phyloP scores from a whole-genome alignment of 2,888 invertebrate species.

The Muschampia plurimacula region DNA sequence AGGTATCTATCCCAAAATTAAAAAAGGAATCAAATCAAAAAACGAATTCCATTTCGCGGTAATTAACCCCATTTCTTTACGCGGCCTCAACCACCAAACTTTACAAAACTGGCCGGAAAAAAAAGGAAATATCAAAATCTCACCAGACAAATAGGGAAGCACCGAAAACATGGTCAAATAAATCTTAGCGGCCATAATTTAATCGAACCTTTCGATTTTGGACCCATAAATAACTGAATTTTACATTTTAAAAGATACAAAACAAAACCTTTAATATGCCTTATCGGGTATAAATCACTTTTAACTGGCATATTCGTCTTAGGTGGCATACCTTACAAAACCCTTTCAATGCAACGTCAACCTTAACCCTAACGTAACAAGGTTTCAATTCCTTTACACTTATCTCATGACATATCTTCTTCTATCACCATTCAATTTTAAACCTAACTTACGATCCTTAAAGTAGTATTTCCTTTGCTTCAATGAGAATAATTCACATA shows the following conservation, averaged over 20 bases:
- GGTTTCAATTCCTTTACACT: not conserved
- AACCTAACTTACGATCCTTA: not conserved
- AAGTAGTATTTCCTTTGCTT: conserved; percentile 6
- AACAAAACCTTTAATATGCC: conserved; percentile 84
- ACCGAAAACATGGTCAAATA: conserved; percentile 68
- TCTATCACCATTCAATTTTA: not conserved
- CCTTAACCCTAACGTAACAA: not conserved
- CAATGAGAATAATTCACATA: conserved; percentile 61
- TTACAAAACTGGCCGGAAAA: conserved; percentile 9
- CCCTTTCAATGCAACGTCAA: conserved; percentile 2
- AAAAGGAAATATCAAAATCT: conserved; percentile 44
- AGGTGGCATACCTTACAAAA: conserved; percentile 60
- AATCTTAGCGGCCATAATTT: conserved; percentile 82
- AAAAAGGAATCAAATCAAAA: conserved; percentile 9
- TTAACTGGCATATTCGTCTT: conserved; percentile 81
- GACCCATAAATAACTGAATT: conserved; percentile 83
- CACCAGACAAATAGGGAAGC: conserved; percentile 67
- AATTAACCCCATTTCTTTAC: conserved; percentile 28
- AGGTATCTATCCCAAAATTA: not conserved
- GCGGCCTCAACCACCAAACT: conserved; percentile 4
- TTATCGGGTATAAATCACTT: conserved; percentile 82
- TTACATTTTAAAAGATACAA: conserved; percentile 77
- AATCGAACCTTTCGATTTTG: conserved; percentile 83
- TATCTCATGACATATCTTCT: not conserved
- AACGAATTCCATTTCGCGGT: conserved; percentile 29